Conservation (phyloP, 2,888 invertebrate genomes). For the Proisotoma minuta region DNA sequence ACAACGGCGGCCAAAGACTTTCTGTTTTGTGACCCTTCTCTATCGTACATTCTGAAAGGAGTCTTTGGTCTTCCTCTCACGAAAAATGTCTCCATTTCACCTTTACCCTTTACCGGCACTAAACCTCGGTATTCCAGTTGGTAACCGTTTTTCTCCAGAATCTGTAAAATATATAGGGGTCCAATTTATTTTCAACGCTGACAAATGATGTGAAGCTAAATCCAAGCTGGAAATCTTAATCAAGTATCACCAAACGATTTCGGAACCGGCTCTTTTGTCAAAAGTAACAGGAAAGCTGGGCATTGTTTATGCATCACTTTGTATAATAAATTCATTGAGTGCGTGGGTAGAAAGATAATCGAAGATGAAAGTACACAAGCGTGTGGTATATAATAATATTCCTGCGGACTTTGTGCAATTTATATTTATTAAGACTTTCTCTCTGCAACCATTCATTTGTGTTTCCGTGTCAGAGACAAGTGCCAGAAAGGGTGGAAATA, state of each 20-base stretch:
- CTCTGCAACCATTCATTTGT: too few species aligned
- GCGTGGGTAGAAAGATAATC: too few species aligned
- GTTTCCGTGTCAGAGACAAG: too few species aligned
- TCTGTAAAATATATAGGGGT: conserved; percentile 59
- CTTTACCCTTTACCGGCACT: conserved; percentile 90
- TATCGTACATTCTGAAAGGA: conserved; percentile 38
- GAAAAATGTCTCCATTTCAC: conserved; percentile 92
- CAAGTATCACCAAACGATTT: too few species aligned
- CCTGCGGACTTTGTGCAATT: too few species aligned
- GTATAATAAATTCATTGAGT: too few species aligned
- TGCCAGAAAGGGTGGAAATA: too few species aligned
- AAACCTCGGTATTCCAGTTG: conserved; percentile 71
- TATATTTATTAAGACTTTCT: too few species aligned
- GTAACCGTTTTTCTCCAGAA: conserved; percentile 69
- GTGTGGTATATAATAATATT: too few species aligned
- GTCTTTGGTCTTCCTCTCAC: conserved; percentile 64
- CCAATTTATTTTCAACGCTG: not conserved
- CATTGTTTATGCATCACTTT: too few species aligned
- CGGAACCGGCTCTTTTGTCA: not conserved
- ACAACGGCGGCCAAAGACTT: conserved; percentile 80
- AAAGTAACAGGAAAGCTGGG: conserved; percentile 9
- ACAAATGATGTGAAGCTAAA: not conserved
- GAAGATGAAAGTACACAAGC: too few species aligned
- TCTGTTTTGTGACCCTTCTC: conserved; percentile 49
- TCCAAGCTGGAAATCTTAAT: too few species aligned